These are phyloP conservation scores for Agrilus biguttatus DNA, from an alignment of 2,888 invertebrate species.

Conservation along the genomic window DNA sequence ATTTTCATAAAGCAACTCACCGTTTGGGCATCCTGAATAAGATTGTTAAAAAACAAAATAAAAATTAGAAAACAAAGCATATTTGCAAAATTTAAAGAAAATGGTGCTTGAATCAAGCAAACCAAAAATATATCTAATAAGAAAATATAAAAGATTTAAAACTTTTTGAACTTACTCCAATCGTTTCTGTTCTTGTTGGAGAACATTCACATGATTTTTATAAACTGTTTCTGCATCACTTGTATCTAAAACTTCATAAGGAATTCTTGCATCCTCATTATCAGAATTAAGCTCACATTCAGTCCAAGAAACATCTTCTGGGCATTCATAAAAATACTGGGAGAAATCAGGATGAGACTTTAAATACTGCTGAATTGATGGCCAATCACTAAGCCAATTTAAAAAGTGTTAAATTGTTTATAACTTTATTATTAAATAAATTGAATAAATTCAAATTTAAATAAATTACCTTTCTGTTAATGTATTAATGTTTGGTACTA, in stretches of 20 bases:
- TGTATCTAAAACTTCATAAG: constrained; percentile 81
- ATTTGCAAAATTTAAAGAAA: constrained; percentile 1
- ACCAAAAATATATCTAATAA: constrained; percentile 5
- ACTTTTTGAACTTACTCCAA: constrained; percentile 57
- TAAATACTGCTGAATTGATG: constrained; percentile 69
- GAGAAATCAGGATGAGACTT: constrained; percentile 87
- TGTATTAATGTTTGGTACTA: constrained; percentile 61
- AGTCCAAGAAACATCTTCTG: constrained; percentile 64
- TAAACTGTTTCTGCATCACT: constrained; percentile 86
- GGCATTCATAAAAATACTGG: constrained; percentile 79
- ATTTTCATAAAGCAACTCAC: constrained; percentile 7
- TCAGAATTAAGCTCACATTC: constrained; percentile 53
- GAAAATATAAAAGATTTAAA: constrained; percentile 6
- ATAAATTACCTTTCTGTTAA: constrained; percentile 42
- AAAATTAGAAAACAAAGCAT: constrained; percentile 1
- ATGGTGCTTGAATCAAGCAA: constrained; percentile 3
- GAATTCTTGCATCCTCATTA: constrained; percentile 63
- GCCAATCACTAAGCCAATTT: constrained; percentile 60
- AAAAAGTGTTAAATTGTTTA: constrained; percentile 17
- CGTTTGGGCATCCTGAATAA: constrained; percentile 17
- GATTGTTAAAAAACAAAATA: constrained; percentile 7
- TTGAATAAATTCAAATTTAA: not conserved
- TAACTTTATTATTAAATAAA: not conserved
- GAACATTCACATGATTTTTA: constrained; percentile 77
- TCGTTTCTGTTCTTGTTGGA: constrained; percentile 84